These are phyloP conservation scores for Myodes glareolus DNA, from an alignment of 2,113 vertebrate genomes.

Conservation along the genomic window DNA sequence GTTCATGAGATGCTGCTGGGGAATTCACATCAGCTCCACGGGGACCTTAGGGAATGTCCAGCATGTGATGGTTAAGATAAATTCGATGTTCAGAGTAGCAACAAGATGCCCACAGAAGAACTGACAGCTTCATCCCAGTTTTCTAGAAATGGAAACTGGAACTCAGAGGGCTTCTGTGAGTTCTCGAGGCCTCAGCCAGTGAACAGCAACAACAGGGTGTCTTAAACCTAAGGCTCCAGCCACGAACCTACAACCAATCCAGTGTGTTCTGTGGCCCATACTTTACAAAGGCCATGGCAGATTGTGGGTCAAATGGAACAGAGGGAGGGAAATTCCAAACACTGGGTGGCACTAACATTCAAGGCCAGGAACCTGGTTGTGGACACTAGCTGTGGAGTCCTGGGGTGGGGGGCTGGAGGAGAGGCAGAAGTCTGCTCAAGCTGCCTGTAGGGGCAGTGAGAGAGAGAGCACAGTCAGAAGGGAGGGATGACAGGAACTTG, in stretches of 20 bases:
- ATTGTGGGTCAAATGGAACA: background rate
- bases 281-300: background rate
- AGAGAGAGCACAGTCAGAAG: background rate
- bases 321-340: background rate
- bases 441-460: background rate
- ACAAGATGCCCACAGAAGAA: background rate
- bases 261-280: background rate
- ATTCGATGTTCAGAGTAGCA: background rate
- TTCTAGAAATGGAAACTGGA: background rate
- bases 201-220: background rate
- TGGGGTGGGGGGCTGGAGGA: background rate
- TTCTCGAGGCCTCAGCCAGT: background rate
- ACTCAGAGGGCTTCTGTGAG: background rate
- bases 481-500: background rate
- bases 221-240: background rate
- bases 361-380: background rate
- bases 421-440: background rate
- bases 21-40: too few relatives aligned
- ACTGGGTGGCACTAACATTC: rapidly evolving
- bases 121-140: background rate
- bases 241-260: background rate
- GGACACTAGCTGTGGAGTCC: background rate
- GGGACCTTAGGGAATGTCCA: background rate
- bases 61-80: rapidly evolving
- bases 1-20: background rate